Percentiles rank a stretch among this genome's conserved stretches.
These are phyloP conservation scores for Heliconius nattereri DNA, from an alignment of 1,140 invertebrate species.

Conservation along the genomic window DNA sequence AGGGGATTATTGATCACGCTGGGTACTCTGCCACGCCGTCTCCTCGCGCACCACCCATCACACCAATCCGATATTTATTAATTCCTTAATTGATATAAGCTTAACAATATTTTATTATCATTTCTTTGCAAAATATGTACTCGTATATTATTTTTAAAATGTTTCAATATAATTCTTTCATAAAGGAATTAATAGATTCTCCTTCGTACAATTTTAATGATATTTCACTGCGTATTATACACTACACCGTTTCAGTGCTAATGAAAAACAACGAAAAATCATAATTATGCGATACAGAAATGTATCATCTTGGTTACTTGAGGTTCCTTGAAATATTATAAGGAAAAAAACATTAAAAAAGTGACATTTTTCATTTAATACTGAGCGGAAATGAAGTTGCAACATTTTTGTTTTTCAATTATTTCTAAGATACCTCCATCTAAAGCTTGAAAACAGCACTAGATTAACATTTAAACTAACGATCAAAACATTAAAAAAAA, in stretches of 20 bases:
- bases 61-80: background rate
- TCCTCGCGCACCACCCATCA: background rate
- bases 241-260: no score
- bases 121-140: background rate
- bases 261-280: no score
- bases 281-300: no score
- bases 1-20: slow-evolving; percentile 1
- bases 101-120: background rate
- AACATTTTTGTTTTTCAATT: no score
- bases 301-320: no score
- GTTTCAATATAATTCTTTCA: background rate
- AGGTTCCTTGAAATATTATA: no score
- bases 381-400: no score
- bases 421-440: background rate
- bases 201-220: no score
- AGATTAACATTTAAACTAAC: background rate
- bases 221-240: no score
- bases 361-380: no score
- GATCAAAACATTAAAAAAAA: background rate
- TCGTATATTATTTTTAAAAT: background rate
- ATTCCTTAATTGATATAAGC: background rate
- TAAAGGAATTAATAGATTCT: no score
- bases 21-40: background rate
- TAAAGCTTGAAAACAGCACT: background rate
- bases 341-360: no score